phyloP scores from a whole-genome alignment of 2,113 vertebrate genomes.

The Tangachromis dhanisi region DNA sequence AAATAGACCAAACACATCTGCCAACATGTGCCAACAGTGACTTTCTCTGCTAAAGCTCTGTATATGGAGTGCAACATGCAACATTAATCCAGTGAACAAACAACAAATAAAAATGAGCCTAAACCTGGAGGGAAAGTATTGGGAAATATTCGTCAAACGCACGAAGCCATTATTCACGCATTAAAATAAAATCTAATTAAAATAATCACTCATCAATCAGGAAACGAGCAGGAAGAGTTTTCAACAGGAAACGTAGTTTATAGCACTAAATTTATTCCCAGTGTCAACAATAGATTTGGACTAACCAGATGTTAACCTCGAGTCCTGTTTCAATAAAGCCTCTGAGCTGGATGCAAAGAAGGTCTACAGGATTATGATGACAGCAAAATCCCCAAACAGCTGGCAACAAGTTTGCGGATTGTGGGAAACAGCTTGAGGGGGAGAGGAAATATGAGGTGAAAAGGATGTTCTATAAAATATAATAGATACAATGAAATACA shows the following conservation, averaged over 20 bases:
- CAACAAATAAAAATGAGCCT: neutral
- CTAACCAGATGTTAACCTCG: constrained; percentile 36
- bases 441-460: neutral
- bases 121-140: neutral
- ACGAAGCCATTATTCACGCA: neutral
- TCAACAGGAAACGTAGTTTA: neutral
- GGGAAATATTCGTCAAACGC: neutral
- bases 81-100: constrained; percentile 3
- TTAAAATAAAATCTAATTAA: neutral
- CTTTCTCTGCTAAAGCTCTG: neutral
- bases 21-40: neutral
- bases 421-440: neutral
- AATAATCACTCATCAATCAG: neutral
- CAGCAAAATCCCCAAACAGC: constrained; percentile 34
- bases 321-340: constrained; percentile 25
- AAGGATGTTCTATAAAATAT: neutral
- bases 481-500: neutral
- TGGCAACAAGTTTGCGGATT: neutral
- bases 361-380: constrained; percentile 27
- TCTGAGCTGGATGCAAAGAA: constrained; percentile 13
- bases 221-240: neutral
- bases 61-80: neutral
- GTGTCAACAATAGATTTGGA: constrained; percentile 7
- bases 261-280: neutral
- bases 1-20: constrained; percentile 39